Percentiles rank a stretch among this genome's conserved stretches.
phyloP scores from a whole-genome alignment of 2,113 vertebrate species.

The Glareola pratincola region DNA sequence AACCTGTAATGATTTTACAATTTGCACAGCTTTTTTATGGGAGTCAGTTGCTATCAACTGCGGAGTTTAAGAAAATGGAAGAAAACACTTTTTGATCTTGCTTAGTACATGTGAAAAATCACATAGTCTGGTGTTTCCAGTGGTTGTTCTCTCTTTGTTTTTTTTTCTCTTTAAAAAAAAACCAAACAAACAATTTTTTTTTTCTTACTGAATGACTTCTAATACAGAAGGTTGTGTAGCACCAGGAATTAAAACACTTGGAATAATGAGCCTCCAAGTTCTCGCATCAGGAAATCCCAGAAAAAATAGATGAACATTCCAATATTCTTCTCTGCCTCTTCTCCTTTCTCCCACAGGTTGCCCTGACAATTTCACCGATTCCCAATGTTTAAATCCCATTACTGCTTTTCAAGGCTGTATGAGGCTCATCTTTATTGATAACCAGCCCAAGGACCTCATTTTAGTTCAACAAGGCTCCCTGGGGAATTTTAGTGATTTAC shows the following conservation, averaged over 20 bases:
- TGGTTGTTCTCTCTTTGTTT: not conserved
- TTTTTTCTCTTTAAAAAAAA: not conserved
- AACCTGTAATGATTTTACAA: not conserved
- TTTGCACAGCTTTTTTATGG: not conserved
- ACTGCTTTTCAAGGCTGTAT: conserved; percentile 94
- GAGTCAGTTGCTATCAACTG: not conserved
- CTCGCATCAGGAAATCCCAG: conserved; percentile 50
- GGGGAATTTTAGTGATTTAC: conserved; percentile 91
- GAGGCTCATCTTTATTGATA: conserved; percentile 92
- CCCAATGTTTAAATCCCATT: conserved; percentile 82
- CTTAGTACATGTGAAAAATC: not conserved
- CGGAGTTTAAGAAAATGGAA: not conserved
- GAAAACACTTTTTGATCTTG: not conserved
- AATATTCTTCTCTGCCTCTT: conserved; percentile 60
- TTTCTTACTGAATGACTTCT: not conserved
- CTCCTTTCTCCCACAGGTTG: conserved; percentile 81
- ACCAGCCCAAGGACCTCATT: conserved; percentile 89
- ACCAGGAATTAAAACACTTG: conserved; percentile 43
- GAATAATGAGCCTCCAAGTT: conserved; percentile 55
- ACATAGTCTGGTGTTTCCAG: not conserved
- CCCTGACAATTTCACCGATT: conserved; percentile 74
- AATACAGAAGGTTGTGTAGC: not conserved
- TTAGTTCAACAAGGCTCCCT: conserved; percentile 89
- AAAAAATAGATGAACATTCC: conserved; percentile 68
- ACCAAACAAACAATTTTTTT: too few relatives aligned